A percentile compares a stretch with the other conserved stretches of the same genome.
Evolutionary conservation across 2,888 invertebrate species (phyloP).

Genomic region (Autographa gamma): DNA sequence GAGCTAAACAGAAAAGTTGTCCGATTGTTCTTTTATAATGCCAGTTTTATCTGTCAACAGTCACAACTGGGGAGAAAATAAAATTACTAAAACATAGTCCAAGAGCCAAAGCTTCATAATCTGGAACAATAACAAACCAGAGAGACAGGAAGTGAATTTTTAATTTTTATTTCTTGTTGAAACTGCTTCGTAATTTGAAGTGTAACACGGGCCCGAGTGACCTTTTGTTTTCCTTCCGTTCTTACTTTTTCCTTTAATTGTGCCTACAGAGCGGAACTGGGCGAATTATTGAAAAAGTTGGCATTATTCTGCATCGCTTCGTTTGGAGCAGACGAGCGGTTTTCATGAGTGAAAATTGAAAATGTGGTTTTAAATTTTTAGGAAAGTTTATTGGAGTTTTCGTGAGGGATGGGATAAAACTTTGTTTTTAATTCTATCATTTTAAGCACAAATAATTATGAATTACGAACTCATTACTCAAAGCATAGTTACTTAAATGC

Average conservation of each 20-base stretch:
- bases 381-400: background rate
- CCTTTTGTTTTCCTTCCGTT: constrained; percentile 68
- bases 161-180: constrained; percentile 57
- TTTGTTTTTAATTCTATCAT: no score
- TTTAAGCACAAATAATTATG: no score
- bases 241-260: constrained; percentile 71
- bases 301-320: constrained; percentile 62
- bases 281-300: constrained; percentile 82
- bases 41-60: constrained; percentile 3
- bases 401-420: background rate
- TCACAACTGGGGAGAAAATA: background rate
- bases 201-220: constrained; percentile 56
- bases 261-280: constrained; percentile 71
- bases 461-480: no score
- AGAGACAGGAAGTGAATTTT: constrained; percentile 55
- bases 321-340: constrained; percentile 59
- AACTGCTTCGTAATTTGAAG: constrained; percentile 64
- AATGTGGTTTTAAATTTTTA: background rate
- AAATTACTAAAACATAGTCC: background rate
- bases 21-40: background rate
- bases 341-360: constrained; percentile 11
- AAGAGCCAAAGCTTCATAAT: constrained; percentile 4
- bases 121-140: constrained; percentile 24
- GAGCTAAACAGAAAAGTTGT: no score
- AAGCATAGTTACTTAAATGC: no score